Conservation (phyloP, 2,888 invertebrate species). For the Galerucella calmariensis region DNA sequence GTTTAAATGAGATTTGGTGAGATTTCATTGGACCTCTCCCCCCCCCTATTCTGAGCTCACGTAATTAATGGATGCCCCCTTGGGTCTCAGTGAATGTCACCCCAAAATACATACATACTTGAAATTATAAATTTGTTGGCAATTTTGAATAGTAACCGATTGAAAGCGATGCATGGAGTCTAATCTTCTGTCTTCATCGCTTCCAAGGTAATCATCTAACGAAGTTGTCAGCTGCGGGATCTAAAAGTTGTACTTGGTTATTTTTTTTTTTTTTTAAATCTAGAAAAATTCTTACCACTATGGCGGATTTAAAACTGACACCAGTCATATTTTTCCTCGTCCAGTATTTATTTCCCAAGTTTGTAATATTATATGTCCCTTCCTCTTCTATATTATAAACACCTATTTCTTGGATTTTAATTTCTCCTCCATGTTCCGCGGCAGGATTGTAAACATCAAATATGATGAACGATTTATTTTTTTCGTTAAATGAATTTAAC, state of each 20-base stretch:
- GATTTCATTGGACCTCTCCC: background rate
- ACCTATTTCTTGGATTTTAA: constrained; percentile 67
- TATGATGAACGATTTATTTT: constrained; percentile 55
- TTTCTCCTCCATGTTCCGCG: constrained; percentile 66
- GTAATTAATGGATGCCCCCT: too few relatives aligned
- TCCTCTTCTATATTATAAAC: constrained; percentile 62
- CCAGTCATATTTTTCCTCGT: constrained; percentile 69
- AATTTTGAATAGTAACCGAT: constrained; percentile 70
- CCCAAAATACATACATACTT: constrained; percentile 65
- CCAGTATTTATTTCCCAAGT: constrained; percentile 58
- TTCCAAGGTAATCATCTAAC: constrained; percentile 68
- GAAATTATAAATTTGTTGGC: constrained; percentile 75
- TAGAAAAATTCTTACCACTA: constrained; percentile 64
- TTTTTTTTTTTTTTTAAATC: background rate
- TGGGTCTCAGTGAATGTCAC: too few relatives aligned
- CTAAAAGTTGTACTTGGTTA: background rate
- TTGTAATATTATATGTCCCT: constrained; percentile 44
- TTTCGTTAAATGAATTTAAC: constrained; percentile 35
- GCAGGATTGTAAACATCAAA: constrained; percentile 71
- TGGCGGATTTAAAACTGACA: constrained; percentile 68
- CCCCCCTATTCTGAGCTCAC: too few relatives aligned
- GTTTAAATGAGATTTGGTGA: too few relatives aligned
- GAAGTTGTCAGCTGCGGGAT: constrained; percentile 35
- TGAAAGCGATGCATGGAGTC: constrained; percentile 76
- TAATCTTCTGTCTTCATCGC: constrained; percentile 67